These are phyloP conservation scores for Melipona beecheii DNA, from an alignment of 2,888 invertebrate species.

Conservation along the genomic window DNA sequence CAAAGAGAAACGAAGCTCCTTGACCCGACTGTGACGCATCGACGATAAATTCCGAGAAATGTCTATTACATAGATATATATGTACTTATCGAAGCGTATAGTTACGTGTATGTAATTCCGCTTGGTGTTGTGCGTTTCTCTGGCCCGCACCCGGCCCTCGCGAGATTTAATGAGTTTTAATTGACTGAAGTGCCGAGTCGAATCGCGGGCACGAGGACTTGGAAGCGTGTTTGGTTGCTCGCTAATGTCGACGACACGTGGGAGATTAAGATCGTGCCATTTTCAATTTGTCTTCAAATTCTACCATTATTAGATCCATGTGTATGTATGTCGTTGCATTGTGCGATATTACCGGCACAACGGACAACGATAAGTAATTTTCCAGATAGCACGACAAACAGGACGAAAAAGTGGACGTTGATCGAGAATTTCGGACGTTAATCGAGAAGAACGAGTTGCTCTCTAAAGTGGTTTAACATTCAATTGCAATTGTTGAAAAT, in stretches of 20 bases:
- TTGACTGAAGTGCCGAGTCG: conserved; percentile 63
- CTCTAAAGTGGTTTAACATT: too few relatives aligned
- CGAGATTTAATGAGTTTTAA: conserved; percentile 67
- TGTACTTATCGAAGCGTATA: neutral
- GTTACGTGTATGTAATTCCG: conserved; percentile 11
- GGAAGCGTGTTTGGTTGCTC: conserved; percentile 5
- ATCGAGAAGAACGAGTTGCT: neutral
- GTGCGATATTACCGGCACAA: neutral
- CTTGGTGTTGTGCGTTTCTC: conserved; percentile 21
- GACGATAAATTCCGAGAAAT: conserved; percentile 41
- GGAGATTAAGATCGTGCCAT: neutral
- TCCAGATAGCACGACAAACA: neutral
- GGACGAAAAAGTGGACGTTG: neutral
- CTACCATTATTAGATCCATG: neutral
- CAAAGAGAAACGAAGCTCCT: neutral
- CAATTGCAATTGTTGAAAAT: conserved; percentile 7
- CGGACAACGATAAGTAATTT: neutral
- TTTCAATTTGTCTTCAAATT: neutral
- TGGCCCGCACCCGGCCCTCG: conserved; percentile 38
- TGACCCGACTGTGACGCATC: conserved; percentile 46
- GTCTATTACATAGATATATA: neutral
- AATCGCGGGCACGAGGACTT: conserved; percentile 34
- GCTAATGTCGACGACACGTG: conserved; percentile 32
- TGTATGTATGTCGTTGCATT: neutral
- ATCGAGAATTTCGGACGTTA: neutral